Base-by-base conservation (phyloP, 1,140 invertebrate genomes). In the Drosophila obscura region DNA sequence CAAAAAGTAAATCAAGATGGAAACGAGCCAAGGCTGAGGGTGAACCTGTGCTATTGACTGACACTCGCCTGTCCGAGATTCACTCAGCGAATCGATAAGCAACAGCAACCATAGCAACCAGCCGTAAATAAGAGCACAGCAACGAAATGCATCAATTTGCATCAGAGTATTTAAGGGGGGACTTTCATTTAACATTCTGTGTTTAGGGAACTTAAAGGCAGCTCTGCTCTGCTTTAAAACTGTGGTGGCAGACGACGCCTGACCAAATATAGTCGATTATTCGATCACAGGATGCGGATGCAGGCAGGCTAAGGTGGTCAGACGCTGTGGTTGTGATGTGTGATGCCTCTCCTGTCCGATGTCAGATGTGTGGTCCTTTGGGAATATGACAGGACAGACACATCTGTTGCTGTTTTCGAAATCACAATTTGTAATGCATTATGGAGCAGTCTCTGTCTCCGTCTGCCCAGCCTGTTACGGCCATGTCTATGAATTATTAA, bases 381-480 rank as follows among this genome's bases (percentile, higher is more conserved):
- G 81, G 81, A 80, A 13, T 62, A 11, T 11, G 22, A 24, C 44
- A 62, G 26, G 45, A 52, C 61, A 63, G 43, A 51, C 4, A 43
- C 59, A 57, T 60, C 68, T 64, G 61, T 51, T 15, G 51, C 31
- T 31, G 31, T 31, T 57, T 63, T 43, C 11, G 63, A 61, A 66
- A 75, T 72, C 65, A 55, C 11, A 81, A 85, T 82, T 85, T 87
- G 82, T 85, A 87, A 85, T 85, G 82, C 82, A 85, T 85, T 85
- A 85, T 85, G 82, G 78, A 87, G 68, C 55, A 77, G 81, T 62
- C 49, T 64, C n/a, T 16, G 53, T 56, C 52, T 28, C 55, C 46
- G 53, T 51, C 51, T 28, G 55, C 46, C 50, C 43, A 26, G 53
- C 72, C 72, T 51, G 72, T 43, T 73, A 67, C 43, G 59, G 53